Conservation (phyloP, 2,797 vertebrate genomes). For the Chelidonichthys spinosus region DNA sequence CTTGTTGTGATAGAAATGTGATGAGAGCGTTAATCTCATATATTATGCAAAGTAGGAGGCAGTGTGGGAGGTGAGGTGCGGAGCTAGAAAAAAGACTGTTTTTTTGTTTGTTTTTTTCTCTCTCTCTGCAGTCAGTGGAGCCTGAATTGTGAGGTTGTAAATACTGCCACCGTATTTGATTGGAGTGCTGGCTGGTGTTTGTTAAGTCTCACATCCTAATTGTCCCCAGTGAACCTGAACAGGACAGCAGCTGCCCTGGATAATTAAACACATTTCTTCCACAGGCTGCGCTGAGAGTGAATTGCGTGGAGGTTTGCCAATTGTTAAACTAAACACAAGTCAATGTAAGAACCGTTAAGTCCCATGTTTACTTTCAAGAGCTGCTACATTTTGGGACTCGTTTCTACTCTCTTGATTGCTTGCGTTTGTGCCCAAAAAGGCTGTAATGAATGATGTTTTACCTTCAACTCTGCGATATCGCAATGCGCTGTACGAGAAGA, state of each 20-base stretch:
- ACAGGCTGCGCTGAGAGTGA: constrained; percentile 38
- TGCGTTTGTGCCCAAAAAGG: background rate
- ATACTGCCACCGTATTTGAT: constrained; percentile 30
- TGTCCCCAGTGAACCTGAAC: constrained; percentile 44
- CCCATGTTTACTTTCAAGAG: background rate
- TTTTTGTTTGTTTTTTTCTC: background rate
- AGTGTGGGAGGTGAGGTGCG: constrained; percentile 56
- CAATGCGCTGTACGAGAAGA: background rate
- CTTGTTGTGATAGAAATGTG: constrained; percentile 17
- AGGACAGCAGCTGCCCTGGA: constrained; percentile 62
- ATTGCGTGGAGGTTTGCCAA: constrained; percentile 20
- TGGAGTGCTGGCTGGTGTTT: constrained; percentile 50
- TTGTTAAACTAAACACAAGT: constrained; percentile 10
- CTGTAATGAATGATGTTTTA: constrained; percentile 6
- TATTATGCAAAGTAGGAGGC: constrained; percentile 66
- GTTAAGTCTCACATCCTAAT: constrained; percentile 46
- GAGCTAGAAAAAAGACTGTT: constrained; percentile 31
- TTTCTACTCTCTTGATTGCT: background rate
- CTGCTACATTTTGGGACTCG: background rate
- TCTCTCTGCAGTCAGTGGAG: constrained; percentile 13
- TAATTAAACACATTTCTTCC: constrained; percentile 67
- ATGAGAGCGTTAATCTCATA: constrained; percentile 34
- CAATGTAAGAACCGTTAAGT: background rate
- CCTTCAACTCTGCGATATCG: constrained; percentile 5
- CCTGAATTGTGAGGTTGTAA: constrained; percentile 6